Evolutionary conservation across 2,797 vertebrate species (phyloP).

Genomic region (Propithecus perrieri): DNA sequence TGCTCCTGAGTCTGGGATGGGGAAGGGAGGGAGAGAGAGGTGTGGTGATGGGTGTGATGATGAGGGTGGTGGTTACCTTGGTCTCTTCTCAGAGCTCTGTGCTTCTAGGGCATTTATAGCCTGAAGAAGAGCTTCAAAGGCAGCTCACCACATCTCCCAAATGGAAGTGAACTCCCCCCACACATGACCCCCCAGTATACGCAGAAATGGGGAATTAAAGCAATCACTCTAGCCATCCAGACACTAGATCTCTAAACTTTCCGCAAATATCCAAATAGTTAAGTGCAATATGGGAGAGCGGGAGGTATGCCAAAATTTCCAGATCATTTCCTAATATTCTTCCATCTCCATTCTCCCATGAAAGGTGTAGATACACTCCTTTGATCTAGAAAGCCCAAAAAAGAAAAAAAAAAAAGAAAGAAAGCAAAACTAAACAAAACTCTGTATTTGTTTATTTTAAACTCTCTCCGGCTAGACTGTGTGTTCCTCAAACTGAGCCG

Average conservation of each 20-base stretch:
- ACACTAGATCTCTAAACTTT: neutral
- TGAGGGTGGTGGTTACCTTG: accelerated
- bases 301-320: neutral
- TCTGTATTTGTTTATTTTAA: neutral
- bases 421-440: neutral
- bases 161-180: neutral
- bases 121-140: neutral
- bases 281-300: no score
- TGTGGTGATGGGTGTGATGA: accelerated
- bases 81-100: neutral
- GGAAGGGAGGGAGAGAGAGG: neutral
- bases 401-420: neutral
- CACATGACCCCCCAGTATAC: no score
- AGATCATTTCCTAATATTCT: neutral
- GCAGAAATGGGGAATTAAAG: neutral
- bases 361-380: neutral
- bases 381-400: neutral
- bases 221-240: no score
- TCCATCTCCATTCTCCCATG: neutral
- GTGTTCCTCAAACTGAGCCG: neutral
- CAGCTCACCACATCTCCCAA: neutral
- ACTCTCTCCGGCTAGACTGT: neutral
- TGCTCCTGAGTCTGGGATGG: accelerated
- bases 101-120: neutral
- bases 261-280: neutral